Evolutionary conservation across 2,797 vertebrate genomes (phyloP).

Genomic region (Glyptemys insculpta): DNA sequence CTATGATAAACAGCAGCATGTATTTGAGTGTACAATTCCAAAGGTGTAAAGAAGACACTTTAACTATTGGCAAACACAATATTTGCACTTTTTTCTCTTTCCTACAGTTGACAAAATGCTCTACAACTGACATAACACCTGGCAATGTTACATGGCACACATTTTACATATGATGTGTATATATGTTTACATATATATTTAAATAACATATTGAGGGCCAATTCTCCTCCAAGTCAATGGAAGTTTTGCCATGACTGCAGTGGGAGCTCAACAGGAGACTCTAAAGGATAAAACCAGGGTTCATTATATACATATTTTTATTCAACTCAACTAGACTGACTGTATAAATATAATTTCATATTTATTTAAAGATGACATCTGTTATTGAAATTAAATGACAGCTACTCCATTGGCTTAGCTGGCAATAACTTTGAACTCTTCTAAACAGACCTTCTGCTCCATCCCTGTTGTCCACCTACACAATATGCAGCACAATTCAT

Average conservation of each 20-base stretch:
- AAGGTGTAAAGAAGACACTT: slow-evolving; percentile 60
- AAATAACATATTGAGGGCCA: not conserved
- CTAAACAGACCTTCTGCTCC: slow-evolving; percentile 43
- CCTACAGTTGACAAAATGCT: slow-evolving; percentile 30
- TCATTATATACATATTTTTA: slow-evolving; percentile 24
- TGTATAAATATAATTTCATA: slow-evolving; percentile 26
- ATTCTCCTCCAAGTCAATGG: not conserved
- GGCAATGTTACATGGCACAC: not conserved
- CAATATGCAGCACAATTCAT: not conserved
- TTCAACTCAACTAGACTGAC: slow-evolving; percentile 36
- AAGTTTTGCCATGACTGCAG: not conserved
- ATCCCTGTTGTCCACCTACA: slow-evolving; percentile 3
- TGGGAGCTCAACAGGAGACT: not conserved
- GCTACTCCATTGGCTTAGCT: not conserved
- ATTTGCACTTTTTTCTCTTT: slow-evolving; percentile 27
- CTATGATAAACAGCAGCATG: slow-evolving; percentile 62
- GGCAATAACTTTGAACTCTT: not conserved
- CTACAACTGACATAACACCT: not conserved
- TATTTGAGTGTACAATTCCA: slow-evolving; percentile 51
- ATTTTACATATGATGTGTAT: not conserved
- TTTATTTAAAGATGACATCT: slow-evolving; percentile 18
- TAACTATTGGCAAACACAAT: slow-evolving; percentile 50
- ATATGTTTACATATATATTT: not conserved
- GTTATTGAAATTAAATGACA: slow-evolving; percentile 6
- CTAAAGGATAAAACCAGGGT: slow-evolving; percentile 32